These are phyloP conservation scores for Strigops habroptila DNA, from an alignment of 2,113 vertebrate species.

Conservation along the genomic window DNA sequence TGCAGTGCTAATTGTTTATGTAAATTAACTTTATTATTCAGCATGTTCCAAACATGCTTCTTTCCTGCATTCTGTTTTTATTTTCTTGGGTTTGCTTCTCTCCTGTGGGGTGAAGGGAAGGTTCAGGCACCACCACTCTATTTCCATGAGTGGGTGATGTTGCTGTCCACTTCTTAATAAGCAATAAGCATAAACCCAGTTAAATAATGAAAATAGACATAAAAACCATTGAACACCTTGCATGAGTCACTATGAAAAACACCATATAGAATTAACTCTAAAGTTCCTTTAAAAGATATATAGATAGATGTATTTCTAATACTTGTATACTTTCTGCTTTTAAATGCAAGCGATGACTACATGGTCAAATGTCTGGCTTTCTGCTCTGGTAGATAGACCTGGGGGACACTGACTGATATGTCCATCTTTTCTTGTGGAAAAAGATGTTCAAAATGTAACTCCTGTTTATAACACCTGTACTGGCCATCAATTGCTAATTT, in stretches of 20 bases:
- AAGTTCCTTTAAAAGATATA: background rate
- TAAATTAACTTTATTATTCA: background rate
- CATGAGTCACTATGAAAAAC: background rate
- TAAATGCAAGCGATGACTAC: background rate
- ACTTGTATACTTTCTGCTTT: background rate
- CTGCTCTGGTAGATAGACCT: background rate
- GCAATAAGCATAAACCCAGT: background rate
- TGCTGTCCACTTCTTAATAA: background rate
- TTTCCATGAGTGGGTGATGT: background rate
- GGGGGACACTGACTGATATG: background rate
- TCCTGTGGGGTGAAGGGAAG: background rate
- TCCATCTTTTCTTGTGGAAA: background rate
- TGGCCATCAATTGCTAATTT: background rate
- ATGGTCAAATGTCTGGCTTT: background rate
- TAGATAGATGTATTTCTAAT: background rate
- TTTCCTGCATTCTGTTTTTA: background rate
- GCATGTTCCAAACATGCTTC: background rate
- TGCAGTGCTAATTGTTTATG: background rate
- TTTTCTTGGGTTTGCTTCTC: background rate
- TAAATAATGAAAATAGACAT: background rate
- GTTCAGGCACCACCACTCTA: background rate
- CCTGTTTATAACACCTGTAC: background rate
- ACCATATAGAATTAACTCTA: background rate
- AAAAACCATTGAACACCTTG: background rate
- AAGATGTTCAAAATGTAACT: background rate